Percentiles rank a stretch among this genome's conserved stretches.
phyloP scores from a whole-genome alignment of 2,113 vertebrate genomes.

The Gymnorhina tibicen region DNA sequence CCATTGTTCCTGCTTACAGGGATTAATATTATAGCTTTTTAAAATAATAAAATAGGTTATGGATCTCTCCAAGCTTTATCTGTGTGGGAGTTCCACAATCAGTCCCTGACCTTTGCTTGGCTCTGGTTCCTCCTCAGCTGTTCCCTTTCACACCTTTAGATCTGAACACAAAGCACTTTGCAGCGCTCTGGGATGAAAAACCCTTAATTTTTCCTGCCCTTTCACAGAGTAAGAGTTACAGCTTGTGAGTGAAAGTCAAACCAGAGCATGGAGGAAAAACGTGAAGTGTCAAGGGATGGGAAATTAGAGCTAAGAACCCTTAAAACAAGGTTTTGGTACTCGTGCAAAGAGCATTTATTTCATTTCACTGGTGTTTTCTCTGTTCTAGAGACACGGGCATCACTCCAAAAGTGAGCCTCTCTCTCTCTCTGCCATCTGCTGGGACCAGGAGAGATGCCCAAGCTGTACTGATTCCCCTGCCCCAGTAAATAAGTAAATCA shows the following conservation, averaged over 20 bases:
- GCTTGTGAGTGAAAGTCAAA: not conserved
- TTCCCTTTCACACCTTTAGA: not conserved
- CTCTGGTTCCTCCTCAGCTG: not conserved
- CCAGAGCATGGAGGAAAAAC: not conserved
- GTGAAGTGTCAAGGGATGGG: not conserved
- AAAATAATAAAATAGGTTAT: not conserved
- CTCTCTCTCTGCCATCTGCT: not conserved
- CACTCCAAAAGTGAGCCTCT: not conserved
- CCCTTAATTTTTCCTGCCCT: not conserved
- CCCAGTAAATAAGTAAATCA: not conserved
- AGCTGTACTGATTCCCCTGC: not conserved
- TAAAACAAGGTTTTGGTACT: not conserved
- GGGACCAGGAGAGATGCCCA: not conserved
- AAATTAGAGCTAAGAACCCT: not conserved
- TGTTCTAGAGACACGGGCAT: not conserved
- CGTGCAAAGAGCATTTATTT: not conserved
- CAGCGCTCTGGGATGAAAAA: not conserved
- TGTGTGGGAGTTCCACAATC: not conserved
- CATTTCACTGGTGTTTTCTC: not conserved
- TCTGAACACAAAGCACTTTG: not conserved
- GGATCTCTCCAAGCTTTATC: not conserved
- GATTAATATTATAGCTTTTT: not conserved
- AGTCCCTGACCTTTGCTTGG: not conserved
- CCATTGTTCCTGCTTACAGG: not conserved
- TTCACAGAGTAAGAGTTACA: not conserved